These are phyloP conservation scores for Aspidoscelis tigris DNA, from an alignment of 2,113 vertebrate genomes.

Conservation along the genomic window DNA sequence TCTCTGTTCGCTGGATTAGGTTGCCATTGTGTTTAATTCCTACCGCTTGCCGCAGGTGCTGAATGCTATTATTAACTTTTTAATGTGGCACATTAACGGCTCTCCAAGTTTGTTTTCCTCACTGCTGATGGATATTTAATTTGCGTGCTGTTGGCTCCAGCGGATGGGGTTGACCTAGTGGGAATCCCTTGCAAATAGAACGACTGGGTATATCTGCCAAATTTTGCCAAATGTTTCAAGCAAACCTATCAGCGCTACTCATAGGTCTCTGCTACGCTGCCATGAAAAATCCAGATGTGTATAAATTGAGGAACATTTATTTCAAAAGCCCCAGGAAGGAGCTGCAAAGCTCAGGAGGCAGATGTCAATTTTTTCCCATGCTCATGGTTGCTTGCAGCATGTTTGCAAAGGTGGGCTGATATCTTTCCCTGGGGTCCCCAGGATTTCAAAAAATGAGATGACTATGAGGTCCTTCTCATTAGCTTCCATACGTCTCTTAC, in stretches of 20 bases:
- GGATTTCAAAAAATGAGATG: too few species aligned
- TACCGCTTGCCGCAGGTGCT: constrained; percentile 73
- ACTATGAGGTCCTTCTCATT: too few species aligned
- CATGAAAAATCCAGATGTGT: not conserved
- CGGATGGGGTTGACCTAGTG: constrained; percentile 25
- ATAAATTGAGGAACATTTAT: not conserved
- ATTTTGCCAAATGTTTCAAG: constrained; percentile 14
- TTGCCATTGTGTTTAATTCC: constrained; percentile 70
- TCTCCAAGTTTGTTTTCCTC: constrained; percentile 52
- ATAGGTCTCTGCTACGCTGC: not conserved
- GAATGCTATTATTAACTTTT: constrained; percentile 68
- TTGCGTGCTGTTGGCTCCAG: constrained; percentile 45
- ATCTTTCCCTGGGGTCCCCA: too few species aligned
- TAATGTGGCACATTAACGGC: constrained; percentile 54
- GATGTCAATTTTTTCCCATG: too few species aligned
- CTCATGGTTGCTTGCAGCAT: too few species aligned
- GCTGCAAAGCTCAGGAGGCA: too few species aligned
- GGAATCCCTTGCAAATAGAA: constrained; percentile 3
- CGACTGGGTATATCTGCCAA: not conserved
- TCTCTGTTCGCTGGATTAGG: constrained; percentile 66
- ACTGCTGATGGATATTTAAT: constrained; percentile 72
- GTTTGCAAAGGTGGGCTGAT: too few species aligned
- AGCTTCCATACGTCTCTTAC: too few species aligned
- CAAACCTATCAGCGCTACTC: rapidly evolving
- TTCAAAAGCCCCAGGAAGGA: not conserved